These are phyloP conservation scores for Maniola hyperantus DNA, from an alignment of 2,888 invertebrate species.

Conservation along the genomic window DNA sequence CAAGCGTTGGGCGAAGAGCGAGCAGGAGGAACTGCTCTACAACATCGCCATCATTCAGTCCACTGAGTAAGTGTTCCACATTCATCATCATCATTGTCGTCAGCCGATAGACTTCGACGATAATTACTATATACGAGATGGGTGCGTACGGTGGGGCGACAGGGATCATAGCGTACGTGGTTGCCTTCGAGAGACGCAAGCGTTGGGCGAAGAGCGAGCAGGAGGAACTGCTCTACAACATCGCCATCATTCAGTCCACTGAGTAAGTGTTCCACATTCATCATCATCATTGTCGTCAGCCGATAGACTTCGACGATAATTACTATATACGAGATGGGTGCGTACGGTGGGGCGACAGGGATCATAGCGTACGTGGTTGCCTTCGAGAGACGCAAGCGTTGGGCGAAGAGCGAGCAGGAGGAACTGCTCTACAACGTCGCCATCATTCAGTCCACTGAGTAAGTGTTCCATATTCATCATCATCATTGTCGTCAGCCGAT, in stretches of 20 bases:
- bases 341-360: constrained; percentile 84
- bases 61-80: constrained; percentile 49
- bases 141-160: constrained; percentile 84
- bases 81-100: too few species aligned
- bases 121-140: constrained; percentile 73
- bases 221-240: constrained; percentile 50
- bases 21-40: constrained; percentile 49
- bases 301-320: constrained; percentile 60
- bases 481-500: too few species aligned
- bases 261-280: constrained; percentile 49
- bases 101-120: constrained; percentile 56
- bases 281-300: too few species aligned
- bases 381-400: constrained; percentile 31
- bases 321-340: constrained; percentile 78
- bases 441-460: constrained; percentile 56
- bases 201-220: constrained; percentile 24
- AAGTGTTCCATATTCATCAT: constrained; percentile 37
- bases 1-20: constrained; percentile 25
- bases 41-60: constrained; percentile 52
- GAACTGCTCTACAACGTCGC: constrained; percentile 52
- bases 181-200: constrained; percentile 28
- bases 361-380: constrained; percentile 77
- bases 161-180: constrained; percentile 80
- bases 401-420: constrained; percentile 24
- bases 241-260: constrained; percentile 51